Conservation (phyloP, 2,797 vertebrate genomes). For the Oreortyx pictus region DNA sequence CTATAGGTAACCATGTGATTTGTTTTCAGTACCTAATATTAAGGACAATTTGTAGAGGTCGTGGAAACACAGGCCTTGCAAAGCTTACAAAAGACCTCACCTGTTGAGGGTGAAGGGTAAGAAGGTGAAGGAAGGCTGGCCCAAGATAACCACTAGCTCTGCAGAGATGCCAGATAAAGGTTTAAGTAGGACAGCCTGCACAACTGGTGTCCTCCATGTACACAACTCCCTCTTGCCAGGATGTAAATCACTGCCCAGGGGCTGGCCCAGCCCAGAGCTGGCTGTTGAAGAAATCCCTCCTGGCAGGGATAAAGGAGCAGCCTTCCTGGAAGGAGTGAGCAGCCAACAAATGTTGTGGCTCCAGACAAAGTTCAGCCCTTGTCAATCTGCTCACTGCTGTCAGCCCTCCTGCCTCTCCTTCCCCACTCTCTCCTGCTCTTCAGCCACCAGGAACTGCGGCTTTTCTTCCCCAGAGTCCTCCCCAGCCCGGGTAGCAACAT, state of each 20-base stretch:
- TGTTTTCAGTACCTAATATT: neutral
- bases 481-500: conserved; percentile 1
- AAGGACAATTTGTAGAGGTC: neutral
- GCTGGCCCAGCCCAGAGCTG: neutral
- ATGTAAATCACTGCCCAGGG: neutral
- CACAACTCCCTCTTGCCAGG: neutral
- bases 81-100: neutral
- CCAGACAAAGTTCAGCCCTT: neutral
- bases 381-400: neutral
- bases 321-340: conserved; percentile 14
- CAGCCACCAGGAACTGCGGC: conserved; percentile 56
- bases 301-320: conserved; percentile 4
- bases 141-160: neutral
- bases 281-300: conserved; percentile 16
- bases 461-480: neutral
- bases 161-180: neutral
- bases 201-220: neutral
- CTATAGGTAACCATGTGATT: neutral
- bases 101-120: neutral
- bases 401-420: neutral
- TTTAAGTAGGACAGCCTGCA: neutral
- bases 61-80: neutral
- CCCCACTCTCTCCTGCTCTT: neutral
- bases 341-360: conserved; percentile 1
- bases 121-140: neutral